These are phyloP conservation scores for Synergus itoensis DNA, from an alignment of 2,888 invertebrate species.

Conservation along the genomic window DNA sequence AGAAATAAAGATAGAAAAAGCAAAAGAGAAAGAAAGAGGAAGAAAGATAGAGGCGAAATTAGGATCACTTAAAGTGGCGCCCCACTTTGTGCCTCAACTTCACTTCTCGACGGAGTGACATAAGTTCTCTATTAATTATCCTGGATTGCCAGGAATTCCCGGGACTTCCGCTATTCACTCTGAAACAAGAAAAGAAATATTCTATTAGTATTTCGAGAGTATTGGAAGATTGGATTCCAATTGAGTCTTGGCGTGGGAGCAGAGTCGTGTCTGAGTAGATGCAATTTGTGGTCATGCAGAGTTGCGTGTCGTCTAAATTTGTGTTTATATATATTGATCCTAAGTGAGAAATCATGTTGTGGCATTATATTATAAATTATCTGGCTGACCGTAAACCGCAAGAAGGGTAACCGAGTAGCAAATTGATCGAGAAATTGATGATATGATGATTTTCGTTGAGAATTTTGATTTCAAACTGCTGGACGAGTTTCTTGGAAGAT, in stretches of 20 bases:
- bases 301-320: no score
- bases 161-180: slow-evolving; percentile 54
- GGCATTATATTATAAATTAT: not conserved
- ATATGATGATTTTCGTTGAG: not conserved
- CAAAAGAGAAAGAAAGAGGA: slow-evolving; percentile 46
- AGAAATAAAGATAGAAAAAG: slow-evolving; percentile 46
- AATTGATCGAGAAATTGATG: no score
- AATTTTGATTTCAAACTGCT: not conserved
- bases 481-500: slow-evolving; percentile 7
- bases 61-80: slow-evolving; percentile 60
- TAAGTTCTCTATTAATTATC: slow-evolving; percentile 53
- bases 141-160: slow-evolving; percentile 49
- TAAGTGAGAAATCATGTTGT: not conserved
- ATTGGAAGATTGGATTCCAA: no score
- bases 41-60: slow-evolving; percentile 50
- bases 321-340: no score
- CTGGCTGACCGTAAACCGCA: not conserved
- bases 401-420: slow-evolving; percentile 25
- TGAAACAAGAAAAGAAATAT: slow-evolving; percentile 52
- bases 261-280: no score
- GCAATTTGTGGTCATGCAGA: no score
- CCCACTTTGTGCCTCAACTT: slow-evolving; percentile 62
- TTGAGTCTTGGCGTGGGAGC: no score
- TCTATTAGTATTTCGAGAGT: not conserved
- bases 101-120: slow-evolving; percentile 56